Evolutionary conservation across 1,140 invertebrate genomes (phyloP), one percentile per base, ranked within the genome.

Genomic region (Euglossa dilemma): DNA sequence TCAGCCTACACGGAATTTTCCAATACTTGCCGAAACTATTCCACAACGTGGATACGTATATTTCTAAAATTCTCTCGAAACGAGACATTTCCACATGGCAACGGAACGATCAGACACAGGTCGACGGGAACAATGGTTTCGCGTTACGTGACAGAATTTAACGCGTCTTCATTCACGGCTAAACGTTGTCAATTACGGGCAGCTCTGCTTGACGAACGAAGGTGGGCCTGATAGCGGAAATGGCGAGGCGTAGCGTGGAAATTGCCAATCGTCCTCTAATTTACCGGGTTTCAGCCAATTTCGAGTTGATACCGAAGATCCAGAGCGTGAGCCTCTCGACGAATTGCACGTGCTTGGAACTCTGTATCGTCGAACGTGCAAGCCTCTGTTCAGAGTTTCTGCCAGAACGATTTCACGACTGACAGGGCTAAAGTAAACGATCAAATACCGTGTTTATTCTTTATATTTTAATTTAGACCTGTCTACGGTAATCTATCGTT

Each of bases 191-290:
- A 84, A 87, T 87, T 87, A 81, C 66, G 36, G 45, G 71, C 20
- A 76, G 50, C 61, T 73, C n/a, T 9, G 57, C 45, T 67, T 54
- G 56, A 81, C 64, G 73, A 82, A 88, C 83, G 82, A 82, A 85
- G 83, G 56, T 28, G 64, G 63, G 47, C 70, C 25, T 23, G 63
- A 81, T 82, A 70, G 43, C 80, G 88, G 88, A 89, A 85, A 90
- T 87, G 83, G 80, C 61, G 74, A 80, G 77, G 88, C 87, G 85
- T 71, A 81, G 59, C 72, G 54, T 85, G 87, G 86, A 87, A 87
- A 88, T 88, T 87, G 78, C 77, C 87, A 82, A 87, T 88, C 86
- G 85, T 77, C 85, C 63, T 81, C 45, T 82, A 81, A 87, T 87
- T 74, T 66, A 59, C 50, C 79, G 36, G 56, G 36, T 75, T 59